These are phyloP conservation scores for Ia io DNA, from an alignment of 2,113 vertebrate genomes.

Conservation along the genomic window DNA sequence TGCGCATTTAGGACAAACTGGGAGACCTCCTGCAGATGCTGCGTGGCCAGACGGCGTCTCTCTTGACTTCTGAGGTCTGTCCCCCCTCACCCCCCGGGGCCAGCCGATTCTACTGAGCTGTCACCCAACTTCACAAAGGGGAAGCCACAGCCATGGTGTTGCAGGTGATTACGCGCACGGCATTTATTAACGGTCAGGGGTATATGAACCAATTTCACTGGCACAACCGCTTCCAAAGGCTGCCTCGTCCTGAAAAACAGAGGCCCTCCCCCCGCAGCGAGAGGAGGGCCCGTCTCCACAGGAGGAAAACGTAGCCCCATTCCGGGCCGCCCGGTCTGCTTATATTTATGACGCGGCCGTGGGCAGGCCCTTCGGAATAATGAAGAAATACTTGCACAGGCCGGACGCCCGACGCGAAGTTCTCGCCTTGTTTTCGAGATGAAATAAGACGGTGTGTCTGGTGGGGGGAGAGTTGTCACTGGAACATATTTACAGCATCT, in stretches of 20 bases:
- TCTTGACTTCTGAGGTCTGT: not conserved
- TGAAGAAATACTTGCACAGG: slow-evolving; percentile 61
- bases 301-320: slow-evolving; percentile 18
- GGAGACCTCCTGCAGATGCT: not conserved
- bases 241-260: not conserved
- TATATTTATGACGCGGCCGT: slow-evolving; percentile 59
- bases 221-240: slow-evolving; percentile 3
- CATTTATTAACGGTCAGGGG: not conserved
- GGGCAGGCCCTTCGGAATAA: slow-evolving; percentile 49
- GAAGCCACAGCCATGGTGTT: not conserved
- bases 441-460: slow-evolving; percentile 71
- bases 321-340: not conserved
- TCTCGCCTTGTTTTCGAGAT: slow-evolving; percentile 68
- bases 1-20: not conserved
- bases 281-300: not conserved
- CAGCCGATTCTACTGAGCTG: not conserved
- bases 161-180: not conserved
- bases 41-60: not conserved
- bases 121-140: not conserved
- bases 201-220: not conserved
- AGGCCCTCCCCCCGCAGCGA: not conserved
- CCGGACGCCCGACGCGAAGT: slow-evolving; percentile 62
- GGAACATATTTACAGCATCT: slow-evolving; percentile 72
- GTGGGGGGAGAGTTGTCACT: slow-evolving; percentile 73
- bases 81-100: not conserved